phyloP scores from a whole-genome alignment of 2,888 invertebrate genomes.

The Tenthredo amoena region DNA sequence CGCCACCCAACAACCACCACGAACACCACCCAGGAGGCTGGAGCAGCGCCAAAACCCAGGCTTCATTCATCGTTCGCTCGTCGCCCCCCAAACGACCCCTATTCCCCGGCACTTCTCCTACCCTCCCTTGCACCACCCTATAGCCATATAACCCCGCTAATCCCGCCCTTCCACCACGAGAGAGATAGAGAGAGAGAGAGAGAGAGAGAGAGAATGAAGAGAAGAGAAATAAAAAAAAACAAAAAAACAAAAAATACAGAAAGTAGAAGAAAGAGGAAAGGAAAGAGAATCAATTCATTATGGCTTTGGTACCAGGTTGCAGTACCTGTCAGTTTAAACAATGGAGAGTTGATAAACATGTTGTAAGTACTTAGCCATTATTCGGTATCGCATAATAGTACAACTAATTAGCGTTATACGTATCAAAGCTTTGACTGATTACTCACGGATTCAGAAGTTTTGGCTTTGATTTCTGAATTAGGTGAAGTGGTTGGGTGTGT shows the following conservation, averaged over 20 bases:
- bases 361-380: not conserved
- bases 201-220: not conserved
- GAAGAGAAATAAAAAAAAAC: not conserved
- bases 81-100: constrained; percentile 49
- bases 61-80: constrained; percentile 66
- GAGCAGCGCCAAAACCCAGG: constrained; percentile 66
- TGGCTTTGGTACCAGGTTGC: not conserved
- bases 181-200: not conserved
- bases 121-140: constrained; percentile 25
- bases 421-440: not conserved
- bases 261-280: not conserved
- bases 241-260: not conserved
- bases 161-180: constrained; percentile 3
- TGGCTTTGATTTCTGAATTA: not conserved
- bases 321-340: not conserved
- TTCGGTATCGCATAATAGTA: not conserved
- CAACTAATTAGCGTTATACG: not conserved
- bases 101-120: constrained; percentile 40
- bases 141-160: constrained; percentile 20
- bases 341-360: not conserved
- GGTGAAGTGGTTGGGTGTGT: too few relatives aligned
- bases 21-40: constrained; percentile 52
- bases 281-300: not conserved
- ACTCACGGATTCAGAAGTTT: not conserved
- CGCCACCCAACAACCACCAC: constrained; percentile 55